Percentiles rank a stretch among this genome's conserved stretches.
Evolutionary conservation across 2,888 invertebrate species (phyloP).

Genomic region (Dusona sp.): DNA sequence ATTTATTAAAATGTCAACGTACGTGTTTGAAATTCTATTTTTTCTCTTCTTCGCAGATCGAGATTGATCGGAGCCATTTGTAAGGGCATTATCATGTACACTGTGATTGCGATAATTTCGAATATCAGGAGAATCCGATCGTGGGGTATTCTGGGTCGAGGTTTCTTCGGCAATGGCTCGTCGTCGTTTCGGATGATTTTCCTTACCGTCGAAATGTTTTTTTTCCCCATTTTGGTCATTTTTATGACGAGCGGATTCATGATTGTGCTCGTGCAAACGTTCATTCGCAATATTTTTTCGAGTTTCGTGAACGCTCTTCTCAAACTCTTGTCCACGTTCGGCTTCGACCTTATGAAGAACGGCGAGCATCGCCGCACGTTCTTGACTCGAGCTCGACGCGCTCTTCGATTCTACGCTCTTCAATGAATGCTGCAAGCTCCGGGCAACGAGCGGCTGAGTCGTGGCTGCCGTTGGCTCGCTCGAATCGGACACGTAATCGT

Average conservation of each 20-base stretch:
- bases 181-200: conserved; percentile 54
- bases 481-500: conserved; percentile 72
- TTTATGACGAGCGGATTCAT: conserved; percentile 32
- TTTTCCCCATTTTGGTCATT: background rate
- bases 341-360: conserved; percentile 68
- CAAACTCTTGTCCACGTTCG: conserved; percentile 66
- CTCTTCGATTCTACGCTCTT: conserved; percentile 34
- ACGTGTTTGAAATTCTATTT: conserved; percentile 39
- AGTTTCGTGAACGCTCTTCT: conserved; percentile 56
- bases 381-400: conserved; percentile 30
- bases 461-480: conserved; percentile 56
- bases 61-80: conserved; percentile 20
- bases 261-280: conserved; percentile 19
- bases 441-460: background rate
- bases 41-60: conserved; percentile 16
- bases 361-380: conserved; percentile 72
- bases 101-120: conserved; percentile 56
- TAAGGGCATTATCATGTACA: conserved; percentile 49
- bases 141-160: conserved; percentile 48
- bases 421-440: background rate
- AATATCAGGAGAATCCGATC: conserved; percentile 47
- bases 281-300: conserved; percentile 47
- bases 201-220: conserved; percentile 4
- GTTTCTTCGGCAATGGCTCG: conserved; percentile 61
- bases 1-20: conserved; percentile 16